Evolutionary conservation across 2,113 vertebrate species (phyloP), one percentile per base, ranked within the genome.

Genomic region (Ptychochromis oligacanthus): DNA sequence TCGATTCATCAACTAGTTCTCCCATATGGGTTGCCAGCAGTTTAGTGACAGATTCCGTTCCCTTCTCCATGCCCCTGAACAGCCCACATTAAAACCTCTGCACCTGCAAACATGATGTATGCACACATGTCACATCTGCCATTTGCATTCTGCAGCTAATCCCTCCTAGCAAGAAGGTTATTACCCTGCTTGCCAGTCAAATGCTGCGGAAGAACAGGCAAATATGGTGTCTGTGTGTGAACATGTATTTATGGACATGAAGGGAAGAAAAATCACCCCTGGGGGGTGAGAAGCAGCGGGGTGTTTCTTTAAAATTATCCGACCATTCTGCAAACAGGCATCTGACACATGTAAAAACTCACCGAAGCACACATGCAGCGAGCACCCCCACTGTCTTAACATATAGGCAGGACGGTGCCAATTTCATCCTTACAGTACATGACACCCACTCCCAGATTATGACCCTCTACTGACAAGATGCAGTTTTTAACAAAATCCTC

Each of bases 121-220:
- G 85, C 84, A 82, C 80, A 77, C 24, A 77, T 88, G 79, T 91
- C 86, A 87, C 22, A 89, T 77, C 87, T 87, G 57, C 13, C 70
- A 90, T 93, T 92, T 84, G 43, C 82, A 92, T 91, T 90, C 87
- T 85, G 78, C 77, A 12, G 59, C 67, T 92, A 88, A 93, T 89
- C 89, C 87, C 43, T 59, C 74, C 75, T 1, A 62, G 77, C 54
- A 2, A 38, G 79, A 79, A 83, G 84, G 83, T 91, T 89, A 85
- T 93, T 89, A 87, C 83, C 59, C 36, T 2, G 80, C 81, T 60
- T 91, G 92, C 67, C 87, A 91, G 82, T 92, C 88, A 93, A 87
- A 89, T 13, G 38, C 62, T 67, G 72, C 40, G 24, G 78, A 57
- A 77, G 46, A 91, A 81, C 56, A 83, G 49, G 64, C 49, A 84